A percentile compares a stretch with the other conserved stretches of the same genome.
Conservation (phyloP, 2,888 invertebrate genomes). For the Drosophila planitibia region DNA sequence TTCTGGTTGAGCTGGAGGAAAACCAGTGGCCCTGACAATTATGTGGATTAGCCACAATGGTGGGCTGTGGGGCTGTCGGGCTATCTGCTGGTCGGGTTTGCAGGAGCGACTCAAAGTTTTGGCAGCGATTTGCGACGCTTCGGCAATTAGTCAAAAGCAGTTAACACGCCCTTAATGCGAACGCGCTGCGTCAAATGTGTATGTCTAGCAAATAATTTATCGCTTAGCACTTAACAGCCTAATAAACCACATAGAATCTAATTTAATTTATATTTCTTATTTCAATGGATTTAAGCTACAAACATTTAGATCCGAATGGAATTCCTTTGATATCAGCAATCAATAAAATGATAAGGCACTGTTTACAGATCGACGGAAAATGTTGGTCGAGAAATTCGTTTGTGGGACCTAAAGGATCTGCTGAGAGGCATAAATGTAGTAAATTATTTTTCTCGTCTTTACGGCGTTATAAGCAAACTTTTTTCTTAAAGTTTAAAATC, state of each 20-base stretch:
- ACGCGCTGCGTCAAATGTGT: conserved; percentile 44
- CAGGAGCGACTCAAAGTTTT: conserved; percentile 44
- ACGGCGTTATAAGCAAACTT: too few species aligned
- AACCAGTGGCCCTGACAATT: conserved; percentile 45
- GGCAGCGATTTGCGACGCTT: conserved; percentile 57
- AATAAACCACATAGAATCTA: conserved; percentile 5
- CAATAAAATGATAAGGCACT: not conserved
- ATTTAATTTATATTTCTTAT: not conserved
- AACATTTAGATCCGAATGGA: not conserved
- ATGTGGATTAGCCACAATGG: conserved; percentile 54
- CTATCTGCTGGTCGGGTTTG: conserved; percentile 3
- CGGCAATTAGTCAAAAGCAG: conserved; percentile 66
- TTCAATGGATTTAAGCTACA: not conserved
- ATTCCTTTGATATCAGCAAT: not conserved
- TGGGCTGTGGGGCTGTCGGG: conserved; percentile 12
- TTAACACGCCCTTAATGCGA: conserved; percentile 60
- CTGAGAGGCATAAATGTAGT: too few species aligned
- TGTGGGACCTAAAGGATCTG: too few species aligned
- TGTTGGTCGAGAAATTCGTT: too few species aligned
- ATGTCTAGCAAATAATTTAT: conserved; percentile 42
- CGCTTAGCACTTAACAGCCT: conserved; percentile 29
- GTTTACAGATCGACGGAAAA: too few species aligned
- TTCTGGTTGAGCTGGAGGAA: not conserved
- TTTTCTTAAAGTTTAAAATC: too few species aligned
- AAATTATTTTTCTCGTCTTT: too few species aligned